These are phyloP conservation scores for Empis stercorea DNA, from an alignment of 2,888 invertebrate genomes.

Conservation along the genomic window DNA sequence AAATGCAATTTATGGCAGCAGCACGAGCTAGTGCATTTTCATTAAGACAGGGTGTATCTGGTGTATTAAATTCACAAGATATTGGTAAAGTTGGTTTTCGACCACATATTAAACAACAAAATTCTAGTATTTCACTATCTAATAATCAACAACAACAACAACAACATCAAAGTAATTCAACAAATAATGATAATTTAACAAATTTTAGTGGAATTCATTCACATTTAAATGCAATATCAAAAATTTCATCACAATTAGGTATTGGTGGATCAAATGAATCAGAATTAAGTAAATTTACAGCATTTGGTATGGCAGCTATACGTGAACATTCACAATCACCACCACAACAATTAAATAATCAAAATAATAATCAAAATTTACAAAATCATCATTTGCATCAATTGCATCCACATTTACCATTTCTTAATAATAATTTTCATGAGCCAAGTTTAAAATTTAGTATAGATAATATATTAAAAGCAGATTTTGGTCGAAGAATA, in stretches of 20 bases:
- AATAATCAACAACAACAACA: background rate
- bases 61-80: conserved; percentile 1
- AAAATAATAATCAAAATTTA: conserved; percentile 20
- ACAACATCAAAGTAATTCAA: background rate
- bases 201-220: conserved; percentile 46
- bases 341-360: conserved; percentile 16
- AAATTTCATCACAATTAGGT: conserved; percentile 31
- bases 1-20: conserved; percentile 36
- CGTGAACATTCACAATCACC: conserved; percentile 9
- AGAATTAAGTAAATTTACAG: conserved; percentile 28
- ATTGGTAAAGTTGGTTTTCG: conserved; percentile 14
- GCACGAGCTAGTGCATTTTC: conserved; percentile 32
- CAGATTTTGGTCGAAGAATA: conserved; percentile 65
- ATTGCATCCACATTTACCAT: conserved; percentile 25
- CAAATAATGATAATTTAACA: conserved; percentile 12
- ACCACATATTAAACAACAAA: conserved; percentile 11
- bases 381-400: conserved; percentile 24
- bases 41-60: conserved; percentile 14
- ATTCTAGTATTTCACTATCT: background rate
- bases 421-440: conserved; percentile 34
- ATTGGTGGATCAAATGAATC: conserved; percentile 7
- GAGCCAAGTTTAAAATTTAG: conserved; percentile 62
- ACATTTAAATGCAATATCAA: conserved; percentile 53
- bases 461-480: conserved; percentile 74
- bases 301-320: conserved; percentile 22